Conservation (phyloP, 2,797 vertebrate genomes). For the Phataginus tricuspis region DNA sequence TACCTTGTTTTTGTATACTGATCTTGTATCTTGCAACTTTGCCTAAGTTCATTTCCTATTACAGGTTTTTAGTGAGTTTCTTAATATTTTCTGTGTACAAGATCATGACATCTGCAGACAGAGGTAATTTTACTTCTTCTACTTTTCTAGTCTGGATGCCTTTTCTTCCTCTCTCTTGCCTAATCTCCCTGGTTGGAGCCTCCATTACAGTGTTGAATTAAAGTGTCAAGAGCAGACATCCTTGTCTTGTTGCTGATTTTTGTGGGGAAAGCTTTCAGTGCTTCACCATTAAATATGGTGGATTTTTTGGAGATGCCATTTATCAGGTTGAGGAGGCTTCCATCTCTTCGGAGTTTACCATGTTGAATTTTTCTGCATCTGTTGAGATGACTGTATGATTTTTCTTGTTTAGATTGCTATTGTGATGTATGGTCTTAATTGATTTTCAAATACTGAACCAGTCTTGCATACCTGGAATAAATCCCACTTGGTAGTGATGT, state of each 20-base stretch:
- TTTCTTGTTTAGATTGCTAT: not conserved
- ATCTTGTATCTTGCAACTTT: not conserved
- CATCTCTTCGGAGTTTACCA: not conserved
- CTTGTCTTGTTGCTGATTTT: not conserved
- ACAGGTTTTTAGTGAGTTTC: not conserved
- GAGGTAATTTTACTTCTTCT: not conserved
- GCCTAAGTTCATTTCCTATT: no score
- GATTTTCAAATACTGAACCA: not conserved
- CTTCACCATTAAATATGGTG: not conserved
- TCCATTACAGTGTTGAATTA: not conserved
- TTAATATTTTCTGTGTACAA: not conserved
- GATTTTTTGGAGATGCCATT: not conserved
- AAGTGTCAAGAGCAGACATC: not conserved
- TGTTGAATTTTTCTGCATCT: not conserved
- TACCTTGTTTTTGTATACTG: slow-evolving; percentile 2
- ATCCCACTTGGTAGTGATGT: not conserved
- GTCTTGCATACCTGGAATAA: not conserved
- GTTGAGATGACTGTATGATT: not conserved
- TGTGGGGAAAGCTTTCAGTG: not conserved
- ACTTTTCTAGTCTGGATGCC: not conserved
- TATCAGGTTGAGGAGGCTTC: not conserved
- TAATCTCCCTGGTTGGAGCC: not conserved
- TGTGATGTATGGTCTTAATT: not conserved
- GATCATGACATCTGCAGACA: not conserved
- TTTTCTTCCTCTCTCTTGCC: not conserved